These are phyloP conservation scores for Keiferia lycopersicella DNA, from an alignment of 2,888 invertebrate genomes.

Conservation along the genomic window DNA sequence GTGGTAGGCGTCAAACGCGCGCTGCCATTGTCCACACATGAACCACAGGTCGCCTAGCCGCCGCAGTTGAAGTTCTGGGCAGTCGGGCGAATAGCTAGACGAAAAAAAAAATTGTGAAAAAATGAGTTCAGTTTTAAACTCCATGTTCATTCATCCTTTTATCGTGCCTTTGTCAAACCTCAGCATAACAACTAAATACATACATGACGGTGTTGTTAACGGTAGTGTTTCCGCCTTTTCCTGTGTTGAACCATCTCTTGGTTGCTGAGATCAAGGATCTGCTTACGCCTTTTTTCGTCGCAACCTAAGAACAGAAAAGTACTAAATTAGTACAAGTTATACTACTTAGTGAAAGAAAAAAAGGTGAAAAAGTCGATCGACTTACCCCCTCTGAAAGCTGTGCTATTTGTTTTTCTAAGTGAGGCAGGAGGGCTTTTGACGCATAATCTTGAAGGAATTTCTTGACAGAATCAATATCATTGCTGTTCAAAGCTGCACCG, in stretches of 20 bases:
- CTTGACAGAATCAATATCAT: constrained; percentile 92
- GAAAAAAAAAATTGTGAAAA: neutral
- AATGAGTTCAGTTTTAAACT: too few relatives aligned
- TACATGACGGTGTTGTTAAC: constrained; percentile 92
- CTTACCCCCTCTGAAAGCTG: constrained; percentile 88
- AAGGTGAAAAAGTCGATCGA: too few relatives aligned
- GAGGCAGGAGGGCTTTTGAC: constrained; percentile 92
- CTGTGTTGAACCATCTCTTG: constrained; percentile 96
- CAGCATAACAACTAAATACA: constrained; percentile 54
- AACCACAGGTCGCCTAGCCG: constrained; percentile 97
- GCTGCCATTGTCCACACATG: constrained; percentile 95
- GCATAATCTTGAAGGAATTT: constrained; percentile 94
- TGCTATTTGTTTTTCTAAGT: constrained; percentile 93
- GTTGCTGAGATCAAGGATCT: constrained; percentile 96
- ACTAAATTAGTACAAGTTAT: neutral
- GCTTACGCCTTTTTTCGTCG: constrained; percentile 95
- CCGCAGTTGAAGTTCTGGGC: constrained; percentile 95
- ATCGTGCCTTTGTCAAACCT: too few relatives aligned
- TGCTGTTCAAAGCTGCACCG: constrained; percentile 88
- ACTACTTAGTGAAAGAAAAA: too few relatives aligned
- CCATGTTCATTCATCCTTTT: too few relatives aligned
- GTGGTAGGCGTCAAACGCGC: constrained; percentile 97
- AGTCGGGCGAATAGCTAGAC: constrained; percentile 88
- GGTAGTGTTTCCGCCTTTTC: constrained; percentile 89
- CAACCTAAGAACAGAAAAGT: constrained; percentile 73